Percentiles rank a stretch among this genome's conserved stretches.
These are phyloP conservation scores for Nothoprocta pentlandii DNA, from an alignment of 2,113 vertebrate genomes.

Conservation along the genomic window DNA sequence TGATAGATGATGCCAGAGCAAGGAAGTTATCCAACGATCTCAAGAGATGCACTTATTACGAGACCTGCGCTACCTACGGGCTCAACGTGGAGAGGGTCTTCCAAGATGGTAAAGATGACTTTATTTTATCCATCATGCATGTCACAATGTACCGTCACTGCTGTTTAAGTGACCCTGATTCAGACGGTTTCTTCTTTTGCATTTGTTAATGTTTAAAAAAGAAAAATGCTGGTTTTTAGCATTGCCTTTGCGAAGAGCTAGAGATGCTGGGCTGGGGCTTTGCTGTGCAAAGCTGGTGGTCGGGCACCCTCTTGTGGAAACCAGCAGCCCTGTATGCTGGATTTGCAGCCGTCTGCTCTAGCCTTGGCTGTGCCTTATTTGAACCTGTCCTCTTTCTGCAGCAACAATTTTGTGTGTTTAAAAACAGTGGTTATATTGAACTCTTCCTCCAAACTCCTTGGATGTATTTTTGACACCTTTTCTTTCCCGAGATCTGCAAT, in stretches of 20 bases:
- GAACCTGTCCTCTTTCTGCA: rapidly evolving
- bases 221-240: not conserved
- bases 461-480: not conserved
- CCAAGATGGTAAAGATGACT: conserved; percentile 87
- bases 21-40: conserved; percentile 94
- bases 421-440: not conserved
- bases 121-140: not conserved
- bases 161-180: rapidly evolving
- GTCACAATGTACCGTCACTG: not conserved
- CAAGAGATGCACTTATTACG: conserved; percentile 97
- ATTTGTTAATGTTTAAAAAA: not conserved
- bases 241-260: not conserved
- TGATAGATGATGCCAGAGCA: conserved; percentile 91
- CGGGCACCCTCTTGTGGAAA: conserved; percentile 73
- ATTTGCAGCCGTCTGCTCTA: not conserved
- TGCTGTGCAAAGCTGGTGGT: not conserved
- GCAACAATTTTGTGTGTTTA: not conserved
- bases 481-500: rapidly evolving
- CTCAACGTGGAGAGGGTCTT: conserved; percentile 98
- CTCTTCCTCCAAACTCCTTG: not conserved
- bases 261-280: rapidly evolving
- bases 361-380: rapidly evolving
- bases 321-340: not conserved
- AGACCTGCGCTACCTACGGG: conserved; percentile 97
- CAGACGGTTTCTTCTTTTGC: not conserved